Percentiles rank a stretch among this genome's conserved stretches.
Conservation (phyloP, 2,888 invertebrate species). For the Caenorhabditis macrosperma region DNA sequence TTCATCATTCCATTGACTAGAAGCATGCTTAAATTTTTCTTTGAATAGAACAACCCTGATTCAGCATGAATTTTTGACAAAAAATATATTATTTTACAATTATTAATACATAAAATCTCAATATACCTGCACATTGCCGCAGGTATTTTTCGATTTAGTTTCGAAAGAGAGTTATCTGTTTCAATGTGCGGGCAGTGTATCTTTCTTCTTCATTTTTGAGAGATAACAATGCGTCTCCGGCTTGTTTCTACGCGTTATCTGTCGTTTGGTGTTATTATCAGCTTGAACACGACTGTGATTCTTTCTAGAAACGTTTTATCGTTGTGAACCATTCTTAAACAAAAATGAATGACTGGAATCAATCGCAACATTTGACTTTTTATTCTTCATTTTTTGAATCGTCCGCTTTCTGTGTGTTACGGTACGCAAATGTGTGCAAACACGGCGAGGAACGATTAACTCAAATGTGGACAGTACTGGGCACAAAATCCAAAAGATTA, state of each 20-base stretch:
- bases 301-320: neutral
- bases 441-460: neutral
- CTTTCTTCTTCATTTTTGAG: conserved; percentile 35
- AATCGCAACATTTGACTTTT: neutral
- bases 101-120: too few species aligned
- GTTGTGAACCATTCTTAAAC: neutral
- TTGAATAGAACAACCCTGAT: too few species aligned
- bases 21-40: neutral
- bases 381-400: neutral
- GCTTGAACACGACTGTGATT: conserved; percentile 7
- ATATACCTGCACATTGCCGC: neutral
- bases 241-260: conserved; percentile 22
- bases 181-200: conserved; percentile 27
- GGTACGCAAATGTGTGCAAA: conserved; percentile 36
- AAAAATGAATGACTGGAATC: too few species aligned
- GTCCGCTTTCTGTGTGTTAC: conserved; percentile 16
- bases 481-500: neutral
- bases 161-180: conserved; percentile 26
- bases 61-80: too few species aligned
- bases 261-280: conserved; percentile 16
- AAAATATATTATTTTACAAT: too few species aligned
- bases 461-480: neutral
- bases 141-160: neutral
- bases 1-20: neutral
- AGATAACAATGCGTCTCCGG: conserved; percentile 29